Base-by-base conservation (phyloP, 2,888 invertebrate genomes). In the Fabriciana adippe region DNA sequence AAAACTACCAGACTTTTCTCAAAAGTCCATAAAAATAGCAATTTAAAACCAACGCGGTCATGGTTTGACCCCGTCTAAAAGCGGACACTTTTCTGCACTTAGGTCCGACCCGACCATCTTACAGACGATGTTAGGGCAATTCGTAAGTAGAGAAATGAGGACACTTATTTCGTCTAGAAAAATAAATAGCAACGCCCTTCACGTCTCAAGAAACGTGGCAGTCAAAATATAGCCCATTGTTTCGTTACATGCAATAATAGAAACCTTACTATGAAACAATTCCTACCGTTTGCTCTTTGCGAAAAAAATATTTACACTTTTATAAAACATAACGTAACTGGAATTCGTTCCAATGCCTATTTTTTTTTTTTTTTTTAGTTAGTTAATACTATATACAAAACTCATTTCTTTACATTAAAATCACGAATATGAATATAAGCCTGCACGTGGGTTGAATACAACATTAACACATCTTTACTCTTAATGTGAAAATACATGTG, bases 31-130 rank as follows among this genome's bases (percentile, higher is more conserved):
- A 79, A 80, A 83, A 78, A 77, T 72, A 79, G 79, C 81, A 81
- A 79, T 78, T 79, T 78, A 82, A 82, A 83, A 82, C 81, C 80
- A 80, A 80, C 78, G 80, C 77, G 78, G 78, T 73, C 79, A 76
- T 80, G 82, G 82, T 79, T 81, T 80, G 78, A 79, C 79, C 80
- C 74, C 76, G 71, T 74, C 78, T 78, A 75, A 64, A 68, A 70
- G 70, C 54, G 75, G 79, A 87, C 88, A 86, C 81, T 86, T 86
- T 83, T 85, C 83, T 83, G 85, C 88, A 89, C 88, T 89, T 88
- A 86, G 78, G 78, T 75, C 74, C 71, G 71, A 75, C 77, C 75
- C 75, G 76, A 78, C 80, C 77, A 76, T 78, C 75, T 74, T 66
- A 65, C 64, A 18, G 26, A 79, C 65, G 81, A 82, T 84, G 85